These are phyloP conservation scores for Capreolus pygargus DNA, from an alignment of 2,113 vertebrate genomes.

Conservation along the genomic window DNA sequence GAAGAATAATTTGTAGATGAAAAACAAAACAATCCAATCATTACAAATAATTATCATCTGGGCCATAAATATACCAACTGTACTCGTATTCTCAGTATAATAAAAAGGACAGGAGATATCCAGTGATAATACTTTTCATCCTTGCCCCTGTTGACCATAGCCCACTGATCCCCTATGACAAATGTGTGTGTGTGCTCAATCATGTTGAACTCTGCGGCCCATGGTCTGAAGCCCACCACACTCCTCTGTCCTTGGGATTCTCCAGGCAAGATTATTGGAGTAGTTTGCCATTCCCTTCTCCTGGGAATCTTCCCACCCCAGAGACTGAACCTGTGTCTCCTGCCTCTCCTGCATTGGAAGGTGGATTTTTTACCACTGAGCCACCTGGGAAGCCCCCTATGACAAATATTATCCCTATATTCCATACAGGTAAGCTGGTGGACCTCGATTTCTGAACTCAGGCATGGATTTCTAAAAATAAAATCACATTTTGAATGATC, in stretches of 20 bases:
- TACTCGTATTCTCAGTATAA: not conserved
- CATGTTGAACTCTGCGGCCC: not conserved
- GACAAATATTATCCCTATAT: not conserved
- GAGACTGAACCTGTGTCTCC: not conserved
- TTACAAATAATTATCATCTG: not conserved
- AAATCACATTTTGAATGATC: not conserved
- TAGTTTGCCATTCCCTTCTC: not conserved
- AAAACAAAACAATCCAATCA: not conserved
- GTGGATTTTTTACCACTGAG: not conserved
- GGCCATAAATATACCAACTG: not conserved
- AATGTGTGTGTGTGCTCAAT: not conserved
- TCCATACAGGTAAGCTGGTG: not conserved
- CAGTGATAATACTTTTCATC: not conserved
- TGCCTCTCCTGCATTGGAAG: not conserved
- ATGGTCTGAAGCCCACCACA: fast-evolving
- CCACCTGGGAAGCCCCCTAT: not conserved
- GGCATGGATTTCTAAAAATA: not conserved
- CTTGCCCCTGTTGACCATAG: not conserved
- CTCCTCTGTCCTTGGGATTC: not conserved
- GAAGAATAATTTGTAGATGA: not conserved
- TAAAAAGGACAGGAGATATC: not conserved
- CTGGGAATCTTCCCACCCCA: not conserved
- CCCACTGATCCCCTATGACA: not conserved
- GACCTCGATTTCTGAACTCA: not conserved
- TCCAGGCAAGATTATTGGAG: not conserved